Evolutionary conservation across 1,140 invertebrate genomes (phyloP).

Genomic region (Leptopilina clavipes): DNA sequence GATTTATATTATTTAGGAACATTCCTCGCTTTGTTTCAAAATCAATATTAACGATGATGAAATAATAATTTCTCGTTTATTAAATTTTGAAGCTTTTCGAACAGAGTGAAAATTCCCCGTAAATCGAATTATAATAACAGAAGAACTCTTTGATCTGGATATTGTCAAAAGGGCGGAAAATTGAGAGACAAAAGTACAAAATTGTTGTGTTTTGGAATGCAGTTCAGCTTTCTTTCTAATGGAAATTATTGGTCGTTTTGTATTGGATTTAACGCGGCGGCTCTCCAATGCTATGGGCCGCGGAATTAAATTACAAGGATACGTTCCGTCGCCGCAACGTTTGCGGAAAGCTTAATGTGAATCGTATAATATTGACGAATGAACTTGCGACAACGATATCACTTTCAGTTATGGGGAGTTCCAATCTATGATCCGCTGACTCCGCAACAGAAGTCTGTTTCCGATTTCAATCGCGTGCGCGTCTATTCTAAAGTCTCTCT

Average conservation of each 20-base stretch:
- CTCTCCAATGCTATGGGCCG: not conserved
- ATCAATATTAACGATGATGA: not conserved
- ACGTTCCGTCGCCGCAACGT: constrained; percentile 28
- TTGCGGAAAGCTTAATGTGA: constrained; percentile 32
- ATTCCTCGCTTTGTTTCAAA: not conserved
- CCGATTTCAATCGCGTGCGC: constrained; percentile 24
- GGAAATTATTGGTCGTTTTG: constrained; percentile 18
- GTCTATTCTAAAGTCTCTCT: constrained; percentile 5
- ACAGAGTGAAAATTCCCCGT: not conserved
- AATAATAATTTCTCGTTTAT: not conserved
- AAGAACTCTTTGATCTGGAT: constrained; percentile 13
- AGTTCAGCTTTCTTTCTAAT: not conserved
- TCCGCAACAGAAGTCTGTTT: constrained; percentile 14
- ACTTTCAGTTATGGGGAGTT: constrained; percentile 10
- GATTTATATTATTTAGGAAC: too few relatives aligned
- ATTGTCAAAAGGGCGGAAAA: constrained; percentile 22
- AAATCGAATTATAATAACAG: constrained; percentile 24
- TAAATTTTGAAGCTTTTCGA: constrained; percentile 2
- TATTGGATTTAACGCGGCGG: constrained; percentile 9
- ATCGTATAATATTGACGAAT: not conserved
- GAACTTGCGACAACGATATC: constrained; percentile 30
- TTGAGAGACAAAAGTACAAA: constrained; percentile 12
- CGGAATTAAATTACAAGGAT: constrained; percentile 11
- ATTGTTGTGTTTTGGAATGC: constrained; percentile 6
- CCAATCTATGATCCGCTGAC: constrained; percentile 27